A percentile compares a stretch with the other conserved stretches of the same genome.
Conservation (phyloP, 2,797 vertebrate species). For the Anguilla obscura region DNA sequence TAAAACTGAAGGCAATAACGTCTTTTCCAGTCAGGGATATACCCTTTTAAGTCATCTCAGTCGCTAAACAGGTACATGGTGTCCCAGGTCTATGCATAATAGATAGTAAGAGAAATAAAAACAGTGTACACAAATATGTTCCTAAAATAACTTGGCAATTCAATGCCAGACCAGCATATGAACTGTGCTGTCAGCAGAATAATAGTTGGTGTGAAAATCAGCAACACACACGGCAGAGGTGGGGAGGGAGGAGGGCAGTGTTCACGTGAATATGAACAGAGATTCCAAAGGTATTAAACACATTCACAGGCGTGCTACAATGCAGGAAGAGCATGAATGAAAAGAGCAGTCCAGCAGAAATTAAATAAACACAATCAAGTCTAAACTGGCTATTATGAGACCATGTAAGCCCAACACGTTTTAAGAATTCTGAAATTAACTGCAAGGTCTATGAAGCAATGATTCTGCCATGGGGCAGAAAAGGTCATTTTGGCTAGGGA, state of each 20-base stretch:
- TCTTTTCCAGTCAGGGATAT: not conserved
- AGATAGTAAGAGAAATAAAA: not conserved
- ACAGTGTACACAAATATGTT: not conserved
- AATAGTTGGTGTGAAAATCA: not conserved
- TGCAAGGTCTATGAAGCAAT: not conserved
- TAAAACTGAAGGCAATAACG: not conserved
- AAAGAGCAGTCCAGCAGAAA: not conserved
- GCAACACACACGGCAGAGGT: not conserved
- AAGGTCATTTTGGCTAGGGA: conserved; percentile 6
- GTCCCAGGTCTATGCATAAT: not conserved
- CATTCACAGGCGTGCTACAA: not conserved
- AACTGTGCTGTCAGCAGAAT: not conserved
- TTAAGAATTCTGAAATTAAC: not conserved
- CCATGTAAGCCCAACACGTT: not conserved
- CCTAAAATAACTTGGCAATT: not conserved
- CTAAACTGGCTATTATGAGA: not conserved
- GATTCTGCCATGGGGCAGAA: not conserved
- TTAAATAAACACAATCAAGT: not conserved
- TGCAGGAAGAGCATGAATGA: not conserved
- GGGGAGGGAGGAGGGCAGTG: not conserved
- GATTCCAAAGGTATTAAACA: not conserved
- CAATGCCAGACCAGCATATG: not conserved
- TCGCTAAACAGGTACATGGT: not conserved
- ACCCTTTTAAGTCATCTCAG: not conserved
- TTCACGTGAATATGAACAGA: not conserved